Base-by-base conservation (phyloP, 2,888 invertebrate genomes). In the Acanthosepion lycidas region DNA sequence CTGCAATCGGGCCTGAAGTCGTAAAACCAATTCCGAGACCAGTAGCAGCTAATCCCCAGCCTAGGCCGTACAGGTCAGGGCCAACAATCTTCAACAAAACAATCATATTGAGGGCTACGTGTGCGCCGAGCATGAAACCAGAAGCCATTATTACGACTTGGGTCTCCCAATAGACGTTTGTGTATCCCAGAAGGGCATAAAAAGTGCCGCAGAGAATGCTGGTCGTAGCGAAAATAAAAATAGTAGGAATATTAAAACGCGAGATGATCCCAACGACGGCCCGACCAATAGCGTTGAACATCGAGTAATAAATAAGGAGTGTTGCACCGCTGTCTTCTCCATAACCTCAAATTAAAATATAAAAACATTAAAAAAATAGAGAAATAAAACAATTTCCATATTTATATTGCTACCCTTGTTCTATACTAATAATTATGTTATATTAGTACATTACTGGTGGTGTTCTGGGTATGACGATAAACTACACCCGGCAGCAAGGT, bases 31-130 rank as follows among this genome's bases (percentile, higher is more conserved):
- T 49, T 51, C 93, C 93, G 20, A 93, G 53, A 12, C 49, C 6
- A 51, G 51, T 93, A 28, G 93, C 93, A 20, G 51, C 28, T 12
- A 93, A 53, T 53, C 93, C 93, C 93, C 93, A 93, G 18, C n/a
- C 53, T n/a, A 93, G 93, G 33, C 93, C 93, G 33, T 93, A 93
- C 20, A 53, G 28, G 28, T 93, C 93, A 12, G 93, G 20, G 18
- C 93, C 93, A n/a, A 93, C 93, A 9, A 28, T 93, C 28, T 48
- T 49, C 53, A 93, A 51, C 33, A 93, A 53, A 15, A 93, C 18
- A 26, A 93, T 53, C 93, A 93, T 93, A 53, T 28, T 53, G 15
- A 93, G 28, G 28, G 93, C 51, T 18, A 93, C 93, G 18, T 93
- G 93, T n/a, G 53, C 15, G 2, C 93, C 93, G 15, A 93, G 53